Percentiles rank a stretch among this genome's conserved stretches.
These are phyloP conservation scores for Delia radicum DNA, from an alignment of 1,140 invertebrate species.

Conservation along the genomic window DNA sequence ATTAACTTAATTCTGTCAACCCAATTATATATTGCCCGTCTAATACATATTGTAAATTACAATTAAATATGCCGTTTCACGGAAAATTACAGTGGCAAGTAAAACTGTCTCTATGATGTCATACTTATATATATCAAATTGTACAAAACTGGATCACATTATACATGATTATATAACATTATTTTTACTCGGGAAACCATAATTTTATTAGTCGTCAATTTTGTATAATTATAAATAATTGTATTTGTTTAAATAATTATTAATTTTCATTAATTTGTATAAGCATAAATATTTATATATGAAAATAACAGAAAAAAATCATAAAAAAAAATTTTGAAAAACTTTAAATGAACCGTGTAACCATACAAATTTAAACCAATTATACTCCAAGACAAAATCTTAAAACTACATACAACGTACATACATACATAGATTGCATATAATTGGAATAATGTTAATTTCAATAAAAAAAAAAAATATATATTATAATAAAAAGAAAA, in stretches of 20 bases:
- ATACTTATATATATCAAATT: background rate
- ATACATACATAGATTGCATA: constrained; percentile 2
- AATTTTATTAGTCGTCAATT: too few species aligned
- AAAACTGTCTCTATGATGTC: too few species aligned
- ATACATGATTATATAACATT: background rate
- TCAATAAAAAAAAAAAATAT: constrained; percentile 8
- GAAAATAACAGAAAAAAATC: background rate
- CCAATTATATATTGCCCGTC: too few species aligned
- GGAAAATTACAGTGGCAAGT: too few species aligned
- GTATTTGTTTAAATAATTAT: too few species aligned
- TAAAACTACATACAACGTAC: background rate
- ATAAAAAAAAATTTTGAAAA: background rate
- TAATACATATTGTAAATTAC: too few species aligned
- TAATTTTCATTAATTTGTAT: too few species aligned
- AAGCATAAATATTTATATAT: background rate
- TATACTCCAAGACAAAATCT: background rate
- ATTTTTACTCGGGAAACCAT: background rate
- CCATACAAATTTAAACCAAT: background rate
- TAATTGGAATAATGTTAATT: constrained; percentile 17
- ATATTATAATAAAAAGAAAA: background rate
- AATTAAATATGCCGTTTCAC: too few species aligned
- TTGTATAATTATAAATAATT: too few species aligned
- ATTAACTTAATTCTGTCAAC: too few species aligned
- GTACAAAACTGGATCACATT: background rate
- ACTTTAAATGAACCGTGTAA: background rate